Percentiles rank a stretch among this genome's conserved stretches.
Conservation (phyloP, 2,888 invertebrate species). For the Nymphalis c-album region DNA sequence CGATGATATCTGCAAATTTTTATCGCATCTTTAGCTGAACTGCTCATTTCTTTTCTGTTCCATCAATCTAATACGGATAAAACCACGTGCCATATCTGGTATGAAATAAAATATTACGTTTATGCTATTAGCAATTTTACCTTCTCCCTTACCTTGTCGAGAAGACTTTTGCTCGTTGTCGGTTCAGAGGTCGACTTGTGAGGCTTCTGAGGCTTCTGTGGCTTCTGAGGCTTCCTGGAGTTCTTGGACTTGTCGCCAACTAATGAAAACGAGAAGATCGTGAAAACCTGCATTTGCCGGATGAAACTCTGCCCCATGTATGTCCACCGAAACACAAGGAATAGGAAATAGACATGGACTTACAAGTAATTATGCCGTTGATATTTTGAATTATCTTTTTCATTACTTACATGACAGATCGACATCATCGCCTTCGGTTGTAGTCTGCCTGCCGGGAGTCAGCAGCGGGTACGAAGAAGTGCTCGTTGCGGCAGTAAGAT, state of each 20-base stretch:
- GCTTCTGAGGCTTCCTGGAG: conserved; percentile 49
- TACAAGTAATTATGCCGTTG: no score
- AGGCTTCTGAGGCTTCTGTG: conserved; percentile 49
- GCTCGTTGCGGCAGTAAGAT: conserved; percentile 59
- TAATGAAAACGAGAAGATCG: background rate
- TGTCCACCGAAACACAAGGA: background rate
- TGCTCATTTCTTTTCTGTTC: no score
- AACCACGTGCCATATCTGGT: no score
- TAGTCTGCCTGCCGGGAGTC: conserved; percentile 38
- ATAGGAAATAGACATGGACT: no score
- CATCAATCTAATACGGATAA: no score
- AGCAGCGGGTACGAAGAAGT: conserved; percentile 64
- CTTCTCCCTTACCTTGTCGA: conserved; percentile 58
- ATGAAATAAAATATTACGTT: no score
- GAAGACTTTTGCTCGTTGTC: conserved; percentile 63
- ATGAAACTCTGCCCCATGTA: no score
- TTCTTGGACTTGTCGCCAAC: conserved; percentile 48
- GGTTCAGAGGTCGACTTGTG: conserved; percentile 58
- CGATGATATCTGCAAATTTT: no score
- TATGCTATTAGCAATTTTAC: conserved; percentile 1
- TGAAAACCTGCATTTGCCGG: no score
- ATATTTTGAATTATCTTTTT: no score
- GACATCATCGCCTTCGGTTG: conserved; percentile 51
- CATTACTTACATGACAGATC: conserved; percentile 53
- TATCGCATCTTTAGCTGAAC: no score